Percentiles rank a stretch among this genome's conserved stretches.
These are phyloP conservation scores for Meganola albula DNA, from an alignment of 2,888 invertebrate species.

Conservation along the genomic window DNA sequence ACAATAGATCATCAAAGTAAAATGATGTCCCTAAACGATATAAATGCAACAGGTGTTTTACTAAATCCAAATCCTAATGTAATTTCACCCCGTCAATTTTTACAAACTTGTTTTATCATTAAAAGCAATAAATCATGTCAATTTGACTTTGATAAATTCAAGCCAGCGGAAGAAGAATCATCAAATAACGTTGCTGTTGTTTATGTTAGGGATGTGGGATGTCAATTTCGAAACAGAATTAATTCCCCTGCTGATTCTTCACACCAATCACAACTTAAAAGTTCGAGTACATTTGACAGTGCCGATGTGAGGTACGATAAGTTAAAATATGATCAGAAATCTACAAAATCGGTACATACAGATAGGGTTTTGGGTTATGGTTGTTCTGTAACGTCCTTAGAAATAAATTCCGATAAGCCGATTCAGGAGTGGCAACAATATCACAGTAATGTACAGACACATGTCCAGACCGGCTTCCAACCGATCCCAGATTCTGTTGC, in stretches of 20 bases:
- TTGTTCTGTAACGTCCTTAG: conserved; percentile 40
- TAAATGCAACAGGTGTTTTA: conserved; percentile 18
- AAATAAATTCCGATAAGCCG: conserved; percentile 40
- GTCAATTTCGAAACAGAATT: conserved; percentile 52
- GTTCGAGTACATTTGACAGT: conserved; percentile 47
- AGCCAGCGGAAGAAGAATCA: conserved; percentile 23
- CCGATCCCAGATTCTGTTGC: conserved; percentile 37
- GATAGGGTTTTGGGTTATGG: too few relatives aligned
- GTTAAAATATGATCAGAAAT: too few relatives aligned
- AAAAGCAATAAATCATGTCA: conserved; percentile 56
- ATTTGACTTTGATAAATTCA: conserved; percentile 36
- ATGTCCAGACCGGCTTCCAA: conserved; percentile 33
- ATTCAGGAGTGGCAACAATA: conserved; percentile 34
- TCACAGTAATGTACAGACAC: conserved; percentile 8
- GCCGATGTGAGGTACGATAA: too few relatives aligned
- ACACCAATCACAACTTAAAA: conserved; percentile 36
- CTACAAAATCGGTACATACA: too few relatives aligned
- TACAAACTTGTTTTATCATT: conserved; percentile 21
- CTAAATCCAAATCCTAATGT: conserved; percentile 31
- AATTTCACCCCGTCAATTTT: conserved; percentile 27
- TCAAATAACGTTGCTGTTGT: conserved; percentile 43
- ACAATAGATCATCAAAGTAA: conserved; percentile 35
- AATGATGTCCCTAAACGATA: conserved; percentile 21
- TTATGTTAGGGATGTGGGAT: conserved; percentile 65
- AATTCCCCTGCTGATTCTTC: conserved; percentile 33